Conservation (phyloP, 1,140 invertebrate genomes). For the Philopotamus ludificatus region DNA sequence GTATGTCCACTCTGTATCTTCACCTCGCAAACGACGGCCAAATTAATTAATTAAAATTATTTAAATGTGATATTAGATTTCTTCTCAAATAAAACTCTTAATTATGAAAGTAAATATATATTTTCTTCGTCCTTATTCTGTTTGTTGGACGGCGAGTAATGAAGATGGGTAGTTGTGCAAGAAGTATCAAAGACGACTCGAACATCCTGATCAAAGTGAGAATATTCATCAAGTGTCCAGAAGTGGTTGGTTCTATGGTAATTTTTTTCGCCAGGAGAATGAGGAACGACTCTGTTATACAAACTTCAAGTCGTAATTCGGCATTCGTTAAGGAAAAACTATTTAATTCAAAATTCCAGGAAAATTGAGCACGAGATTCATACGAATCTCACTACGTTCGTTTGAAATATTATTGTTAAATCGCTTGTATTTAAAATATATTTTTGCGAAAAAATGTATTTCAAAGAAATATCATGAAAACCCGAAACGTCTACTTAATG, state of each 20-base stretch:
- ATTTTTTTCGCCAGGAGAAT: not conserved
- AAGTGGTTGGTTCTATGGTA: slow-evolving; percentile 3
- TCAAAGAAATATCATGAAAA: too few relatives aligned
- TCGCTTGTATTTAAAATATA: too few relatives aligned
- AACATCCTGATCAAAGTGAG: slow-evolving; percentile 9
- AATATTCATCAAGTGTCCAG: slow-evolving; percentile 24
- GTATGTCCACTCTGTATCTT: not conserved
- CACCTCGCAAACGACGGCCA: not conserved
- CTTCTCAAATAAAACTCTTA: not conserved
- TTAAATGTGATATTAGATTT: not conserved
- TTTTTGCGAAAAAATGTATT: too few relatives aligned
- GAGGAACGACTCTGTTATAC: slow-evolving; percentile 1
- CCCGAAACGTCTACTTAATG: too few relatives aligned
- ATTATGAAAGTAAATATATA: too few relatives aligned
- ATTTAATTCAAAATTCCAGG: too few relatives aligned
- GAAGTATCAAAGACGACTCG: slow-evolving; percentile 8
- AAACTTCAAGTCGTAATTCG: too few relatives aligned
- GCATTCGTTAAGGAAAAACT: too few relatives aligned
- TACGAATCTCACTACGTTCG: too few relatives aligned
- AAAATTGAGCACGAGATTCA: too few relatives aligned
- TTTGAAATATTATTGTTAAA: too few relatives aligned
- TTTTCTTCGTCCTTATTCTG: too few relatives aligned
- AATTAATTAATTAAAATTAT: not conserved
- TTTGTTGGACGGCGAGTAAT: not conserved
- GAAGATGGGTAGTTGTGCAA: slow-evolving; percentile 12